phyloP scores from a whole-genome alignment of 2,113 vertebrate species.

The Porphyrio hochstetteri region DNA sequence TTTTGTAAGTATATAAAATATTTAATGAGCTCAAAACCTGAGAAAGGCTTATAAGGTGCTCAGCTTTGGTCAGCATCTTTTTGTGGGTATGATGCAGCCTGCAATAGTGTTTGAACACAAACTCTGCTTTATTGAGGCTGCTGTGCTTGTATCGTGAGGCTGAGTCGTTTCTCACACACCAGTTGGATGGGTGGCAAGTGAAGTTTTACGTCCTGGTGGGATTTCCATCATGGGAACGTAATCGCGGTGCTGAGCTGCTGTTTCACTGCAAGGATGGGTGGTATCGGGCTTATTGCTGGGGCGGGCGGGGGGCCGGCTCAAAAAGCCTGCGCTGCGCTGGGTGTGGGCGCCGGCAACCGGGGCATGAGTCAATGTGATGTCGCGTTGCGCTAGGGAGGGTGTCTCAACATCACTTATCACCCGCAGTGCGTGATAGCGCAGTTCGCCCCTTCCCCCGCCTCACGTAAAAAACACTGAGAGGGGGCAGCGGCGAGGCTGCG shows the following conservation, averaged over 20 bases:
- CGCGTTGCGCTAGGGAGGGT: not conserved
- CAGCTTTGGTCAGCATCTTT: no score
- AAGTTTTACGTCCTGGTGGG: no score
- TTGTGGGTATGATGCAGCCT: fast-evolving
- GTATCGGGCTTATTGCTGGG: no score
- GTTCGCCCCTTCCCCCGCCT: fast-evolving
- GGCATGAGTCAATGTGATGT: not conserved
- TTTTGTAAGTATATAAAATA: fast-evolving
- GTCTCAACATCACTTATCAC: not conserved
- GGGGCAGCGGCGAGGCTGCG: not conserved
- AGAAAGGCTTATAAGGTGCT: not conserved
- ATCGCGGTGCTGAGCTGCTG: no score
- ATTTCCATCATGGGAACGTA: no score
- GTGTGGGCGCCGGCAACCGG: fast-evolving
- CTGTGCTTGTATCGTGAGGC: fast-evolving
- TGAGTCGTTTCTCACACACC: no score
- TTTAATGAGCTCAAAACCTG: not conserved
- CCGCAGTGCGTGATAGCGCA: no score
- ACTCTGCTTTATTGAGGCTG: not conserved
- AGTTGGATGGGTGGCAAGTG: no score
- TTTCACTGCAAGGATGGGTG: no score
- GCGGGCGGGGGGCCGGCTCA: not conserved
- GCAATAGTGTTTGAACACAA: not conserved
- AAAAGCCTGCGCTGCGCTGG: not conserved
- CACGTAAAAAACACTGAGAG: fast-evolving